phyloP scores from a whole-genome alignment of 2,888 invertebrate genomes.

The Argyresthia goedartella region DNA sequence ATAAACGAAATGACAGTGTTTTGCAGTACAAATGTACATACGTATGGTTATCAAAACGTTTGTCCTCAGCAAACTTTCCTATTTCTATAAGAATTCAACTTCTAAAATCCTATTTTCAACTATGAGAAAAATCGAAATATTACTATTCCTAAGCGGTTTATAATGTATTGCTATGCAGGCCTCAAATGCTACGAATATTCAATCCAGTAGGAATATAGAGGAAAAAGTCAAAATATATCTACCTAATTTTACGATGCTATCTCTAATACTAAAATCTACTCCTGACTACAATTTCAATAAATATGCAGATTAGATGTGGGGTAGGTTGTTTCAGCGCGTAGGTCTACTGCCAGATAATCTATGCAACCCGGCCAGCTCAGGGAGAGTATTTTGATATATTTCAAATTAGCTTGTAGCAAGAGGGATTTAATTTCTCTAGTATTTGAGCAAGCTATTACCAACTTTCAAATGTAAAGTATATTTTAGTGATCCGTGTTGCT shows the following conservation, averaged over 20 bases:
- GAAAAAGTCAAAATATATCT: constrained; percentile 24
- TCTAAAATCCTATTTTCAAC: constrained; percentile 16
- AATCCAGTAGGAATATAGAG: constrained; percentile 14
- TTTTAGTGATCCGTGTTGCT: background rate
- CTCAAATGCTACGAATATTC: background rate
- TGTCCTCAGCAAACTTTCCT: constrained; percentile 37
- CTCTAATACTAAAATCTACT: constrained; percentile 24
- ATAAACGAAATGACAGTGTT: too few species aligned
- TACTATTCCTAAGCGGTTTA: background rate
- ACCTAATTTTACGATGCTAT: constrained; percentile 30
- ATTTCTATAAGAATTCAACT: constrained; percentile 45
- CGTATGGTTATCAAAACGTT: constrained; percentile 17
- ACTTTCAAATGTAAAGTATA: background rate
- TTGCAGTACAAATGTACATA: too few species aligned
- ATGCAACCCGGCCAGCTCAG: constrained; percentile 20
- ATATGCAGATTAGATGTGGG: constrained; percentile 35
- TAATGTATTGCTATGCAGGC: background rate
- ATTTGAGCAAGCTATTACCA: background rate
- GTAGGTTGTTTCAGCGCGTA: constrained; percentile 32
- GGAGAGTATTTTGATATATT: constrained; percentile 16
- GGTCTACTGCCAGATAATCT: constrained; percentile 21
- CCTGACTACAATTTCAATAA: constrained; percentile 46
- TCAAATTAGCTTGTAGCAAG: constrained; percentile 3
- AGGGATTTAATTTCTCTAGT: background rate
- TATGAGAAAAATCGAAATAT: constrained; percentile 5